These are phyloP conservation scores for Apodemus speciosus DNA, from an alignment of 2,113 vertebrate genomes.

Conservation along the genomic window DNA sequence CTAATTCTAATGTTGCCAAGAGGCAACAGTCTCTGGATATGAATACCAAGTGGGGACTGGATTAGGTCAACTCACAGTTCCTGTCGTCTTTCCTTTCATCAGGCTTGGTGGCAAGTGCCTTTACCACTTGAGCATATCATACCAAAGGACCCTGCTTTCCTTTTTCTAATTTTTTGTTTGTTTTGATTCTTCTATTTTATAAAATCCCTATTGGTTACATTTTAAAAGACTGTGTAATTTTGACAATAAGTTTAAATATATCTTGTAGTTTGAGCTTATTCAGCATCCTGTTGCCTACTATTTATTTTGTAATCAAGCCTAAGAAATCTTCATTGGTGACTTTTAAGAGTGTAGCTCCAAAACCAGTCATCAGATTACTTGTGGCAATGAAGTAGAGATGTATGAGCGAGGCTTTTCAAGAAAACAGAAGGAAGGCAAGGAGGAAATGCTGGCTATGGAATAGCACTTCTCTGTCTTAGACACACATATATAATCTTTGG, in stretches of 20 bases:
- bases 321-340: slow-evolving; percentile 18
- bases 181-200: slow-evolving; percentile 54
- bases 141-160: background rate
- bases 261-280: slow-evolving; percentile 21
- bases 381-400: slow-evolving; percentile 8
- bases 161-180: background rate
- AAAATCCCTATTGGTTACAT: slow-evolving; percentile 19
- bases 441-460: background rate
- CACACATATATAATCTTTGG: slow-evolving; percentile 3
- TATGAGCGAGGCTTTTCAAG: slow-evolving; percentile 40
- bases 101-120: background rate
- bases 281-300: slow-evolving; percentile 17
- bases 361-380: slow-evolving; percentile 15
- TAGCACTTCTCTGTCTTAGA: background rate
- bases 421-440: slow-evolving; percentile 41
- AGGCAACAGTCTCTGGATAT: background rate
- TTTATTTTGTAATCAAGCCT: slow-evolving; percentile 57
- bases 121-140: background rate
- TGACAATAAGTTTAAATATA: slow-evolving; percentile 42
- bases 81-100: background rate
- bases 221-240: slow-evolving; percentile 59
- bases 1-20: too few relatives aligned
- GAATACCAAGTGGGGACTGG: background rate
- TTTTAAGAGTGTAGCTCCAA: slow-evolving; percentile 39
- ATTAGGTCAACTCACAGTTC: background rate